Evolutionary conservation across 2,888 invertebrate species (phyloP).

Genomic region (Microctonus hyperodae): DNA sequence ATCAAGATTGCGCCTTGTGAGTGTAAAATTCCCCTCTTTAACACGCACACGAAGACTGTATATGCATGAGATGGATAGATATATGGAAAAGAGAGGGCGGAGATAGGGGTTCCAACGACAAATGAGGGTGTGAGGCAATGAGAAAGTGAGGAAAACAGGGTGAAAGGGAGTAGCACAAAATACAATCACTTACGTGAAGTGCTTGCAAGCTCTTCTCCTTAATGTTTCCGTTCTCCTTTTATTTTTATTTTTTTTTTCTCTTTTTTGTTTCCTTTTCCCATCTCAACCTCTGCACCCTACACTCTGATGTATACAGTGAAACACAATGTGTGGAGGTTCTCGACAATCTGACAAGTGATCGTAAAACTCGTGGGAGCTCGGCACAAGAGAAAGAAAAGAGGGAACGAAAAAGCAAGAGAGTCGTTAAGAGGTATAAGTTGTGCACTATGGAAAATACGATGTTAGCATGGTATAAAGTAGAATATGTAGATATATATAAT

Average conservation of each 20-base stretch:
- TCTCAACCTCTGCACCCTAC: background rate
- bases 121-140: constrained; percentile 3
- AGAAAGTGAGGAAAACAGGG: constrained; percentile 12
- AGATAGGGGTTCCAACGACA: background rate
- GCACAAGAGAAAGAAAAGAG: constrained; percentile 6
- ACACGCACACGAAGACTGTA: constrained; percentile 1
- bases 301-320: background rate
- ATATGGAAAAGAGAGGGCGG: constrained; percentile 1
- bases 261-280: background rate
- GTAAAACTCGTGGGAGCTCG: background rate
- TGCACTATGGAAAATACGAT: background rate
- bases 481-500: constrained; percentile 3
- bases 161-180: constrained; percentile 11
- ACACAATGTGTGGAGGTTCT: background rate
- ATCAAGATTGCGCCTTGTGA: constrained; percentile 23
- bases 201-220: constrained; percentile 33
- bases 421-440: constrained; percentile 7
- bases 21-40: constrained; percentile 11
- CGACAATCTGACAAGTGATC: background rate
- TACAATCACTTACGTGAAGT: constrained; percentile 41
- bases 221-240: constrained; percentile 28
- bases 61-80: background rate
- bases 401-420: constrained; percentile 15
- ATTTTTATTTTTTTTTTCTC: background rate
- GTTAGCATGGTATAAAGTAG: background rate